These are phyloP conservation scores for Goniozus legneri DNA, from an alignment of 1,140 invertebrate genomes.

Conservation along the genomic window DNA sequence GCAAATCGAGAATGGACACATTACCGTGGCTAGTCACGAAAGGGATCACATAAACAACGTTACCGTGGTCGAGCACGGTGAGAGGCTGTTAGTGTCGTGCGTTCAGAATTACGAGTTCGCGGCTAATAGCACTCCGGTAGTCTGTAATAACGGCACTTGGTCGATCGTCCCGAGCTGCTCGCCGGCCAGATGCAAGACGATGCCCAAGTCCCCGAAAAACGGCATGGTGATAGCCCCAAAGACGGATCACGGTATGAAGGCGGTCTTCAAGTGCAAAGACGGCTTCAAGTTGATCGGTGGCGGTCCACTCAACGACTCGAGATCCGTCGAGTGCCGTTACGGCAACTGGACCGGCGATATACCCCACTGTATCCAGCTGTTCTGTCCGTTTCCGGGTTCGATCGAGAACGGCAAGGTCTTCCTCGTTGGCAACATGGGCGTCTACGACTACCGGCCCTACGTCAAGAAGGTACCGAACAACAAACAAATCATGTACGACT, in stretches of 20 bases:
- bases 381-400: slow-evolving; percentile 90
- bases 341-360: slow-evolving; percentile 89
- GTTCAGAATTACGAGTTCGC: slow-evolving; percentile 84
- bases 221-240: slow-evolving; percentile 95
- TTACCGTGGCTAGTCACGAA: slow-evolving; percentile 57
- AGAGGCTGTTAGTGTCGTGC: slow-evolving; percentile 80
- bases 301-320: slow-evolving; percentile 57
- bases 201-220: slow-evolving; percentile 83
- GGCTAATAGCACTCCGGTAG: slow-evolving; percentile 68
- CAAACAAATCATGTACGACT: slow-evolving; percentile 96
- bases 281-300: slow-evolving; percentile 72
- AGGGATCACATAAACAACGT: slow-evolving; percentile 48
- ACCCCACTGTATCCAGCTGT: slow-evolving; percentile 82
- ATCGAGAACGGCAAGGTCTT: slow-evolving; percentile 89
- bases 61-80: slow-evolving; percentile 78
- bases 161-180: slow-evolving; percentile 86
- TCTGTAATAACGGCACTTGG: slow-evolving; percentile 95
- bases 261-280: slow-evolving; percentile 87
- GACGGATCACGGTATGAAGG: slow-evolving; percentile 91
- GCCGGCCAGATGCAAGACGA: slow-evolving; percentile 83
- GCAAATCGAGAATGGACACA: slow-evolving; percentile 76
- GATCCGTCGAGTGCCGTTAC: slow-evolving; percentile 79
- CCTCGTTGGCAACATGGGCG: slow-evolving; percentile 93
- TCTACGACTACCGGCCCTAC: slow-evolving; percentile 96
- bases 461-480: slow-evolving; percentile 89